Conservation (phyloP, 2,888 invertebrate genomes). For the Cerastis rubricosa region DNA sequence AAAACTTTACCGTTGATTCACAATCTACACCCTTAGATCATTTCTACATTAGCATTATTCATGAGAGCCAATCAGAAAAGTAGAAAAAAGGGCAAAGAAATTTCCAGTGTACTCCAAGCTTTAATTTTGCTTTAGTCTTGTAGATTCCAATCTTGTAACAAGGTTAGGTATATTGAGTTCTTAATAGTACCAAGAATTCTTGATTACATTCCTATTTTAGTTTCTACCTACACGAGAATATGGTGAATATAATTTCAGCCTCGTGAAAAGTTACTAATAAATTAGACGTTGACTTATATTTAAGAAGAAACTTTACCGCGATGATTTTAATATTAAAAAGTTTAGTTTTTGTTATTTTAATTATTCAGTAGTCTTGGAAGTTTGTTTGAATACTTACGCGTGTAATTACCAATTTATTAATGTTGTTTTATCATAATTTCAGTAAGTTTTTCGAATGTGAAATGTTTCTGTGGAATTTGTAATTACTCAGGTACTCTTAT, state of each 20-base stretch:
- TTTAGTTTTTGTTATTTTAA: conserved; percentile 47
- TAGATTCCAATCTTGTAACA: conserved; percentile 51
- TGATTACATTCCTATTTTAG: conserved; percentile 42
- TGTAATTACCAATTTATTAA: conserved; percentile 38
- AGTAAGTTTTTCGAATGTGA: conserved; percentile 1
- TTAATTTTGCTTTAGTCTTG: conserved; percentile 44
- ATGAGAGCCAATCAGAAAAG: conserved; percentile 47
- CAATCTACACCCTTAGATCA: conserved; percentile 46
- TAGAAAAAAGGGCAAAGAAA: conserved; percentile 25
- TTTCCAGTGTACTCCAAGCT: conserved; percentile 35
- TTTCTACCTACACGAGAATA: conserved; percentile 23
- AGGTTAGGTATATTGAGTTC: conserved; percentile 44
- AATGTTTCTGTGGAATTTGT: not conserved
- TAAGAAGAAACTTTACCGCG: conserved; percentile 23
- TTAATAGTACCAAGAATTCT: conserved; percentile 39
- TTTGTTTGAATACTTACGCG: conserved; percentile 41
- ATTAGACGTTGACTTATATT: conserved; percentile 45
- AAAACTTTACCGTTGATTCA: conserved; percentile 30
- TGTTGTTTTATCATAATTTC: conserved; percentile 1
- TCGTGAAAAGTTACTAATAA: conserved; percentile 27
- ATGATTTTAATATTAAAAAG: conserved; percentile 45
- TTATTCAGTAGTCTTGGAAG: conserved; percentile 42
- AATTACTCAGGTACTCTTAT: not conserved
- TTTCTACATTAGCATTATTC: conserved; percentile 52
- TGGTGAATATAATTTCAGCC: conserved; percentile 12